Conservation (phyloP, 2,888 invertebrate species). For the Siphonodentalium dalli region DNA sequence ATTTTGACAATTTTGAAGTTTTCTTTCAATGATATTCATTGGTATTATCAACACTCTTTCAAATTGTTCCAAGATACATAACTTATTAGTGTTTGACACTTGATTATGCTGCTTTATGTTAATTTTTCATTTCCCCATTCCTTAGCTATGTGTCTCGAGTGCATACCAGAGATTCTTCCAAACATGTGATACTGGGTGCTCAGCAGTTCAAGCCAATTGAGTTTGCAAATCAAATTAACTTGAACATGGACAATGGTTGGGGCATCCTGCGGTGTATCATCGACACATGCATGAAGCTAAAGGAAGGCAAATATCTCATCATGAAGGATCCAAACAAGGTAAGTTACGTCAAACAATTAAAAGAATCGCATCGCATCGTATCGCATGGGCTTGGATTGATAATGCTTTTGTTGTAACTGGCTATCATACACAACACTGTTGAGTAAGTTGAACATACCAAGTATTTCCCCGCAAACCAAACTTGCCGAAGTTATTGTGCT, state of each 20-base stretch:
- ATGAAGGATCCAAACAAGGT: conserved; percentile 98
- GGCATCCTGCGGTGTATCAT: conserved; percentile 96
- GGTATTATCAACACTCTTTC: background rate
- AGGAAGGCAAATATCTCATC: conserved; percentile 92
- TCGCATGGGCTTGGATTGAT: no score
- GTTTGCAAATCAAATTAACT: conserved; percentile 97
- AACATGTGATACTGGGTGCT: conserved; percentile 92
- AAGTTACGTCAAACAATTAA: conserved; percentile 6
- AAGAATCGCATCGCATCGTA: no score
- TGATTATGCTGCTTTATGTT: background rate
- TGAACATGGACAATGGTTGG: conserved; percentile 99
- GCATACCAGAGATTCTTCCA: conserved; percentile 90
- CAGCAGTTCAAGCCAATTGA: conserved; percentile 98
- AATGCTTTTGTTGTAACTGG: no score
- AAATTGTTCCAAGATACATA: background rate
- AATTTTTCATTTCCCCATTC: conserved; percentile 14
- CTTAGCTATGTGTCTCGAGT: conserved; percentile 90
- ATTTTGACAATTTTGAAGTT: no score
- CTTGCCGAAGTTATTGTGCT: no score
- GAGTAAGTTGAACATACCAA: no score
- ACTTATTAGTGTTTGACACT: background rate
- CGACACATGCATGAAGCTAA: conserved; percentile 95
- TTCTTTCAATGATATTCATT: no score
- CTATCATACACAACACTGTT: no score
- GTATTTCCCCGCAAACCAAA: no score